Evolutionary conservation across 23 tunicate species (phyloP).

Genomic region (Corella eumyota): DNA sequence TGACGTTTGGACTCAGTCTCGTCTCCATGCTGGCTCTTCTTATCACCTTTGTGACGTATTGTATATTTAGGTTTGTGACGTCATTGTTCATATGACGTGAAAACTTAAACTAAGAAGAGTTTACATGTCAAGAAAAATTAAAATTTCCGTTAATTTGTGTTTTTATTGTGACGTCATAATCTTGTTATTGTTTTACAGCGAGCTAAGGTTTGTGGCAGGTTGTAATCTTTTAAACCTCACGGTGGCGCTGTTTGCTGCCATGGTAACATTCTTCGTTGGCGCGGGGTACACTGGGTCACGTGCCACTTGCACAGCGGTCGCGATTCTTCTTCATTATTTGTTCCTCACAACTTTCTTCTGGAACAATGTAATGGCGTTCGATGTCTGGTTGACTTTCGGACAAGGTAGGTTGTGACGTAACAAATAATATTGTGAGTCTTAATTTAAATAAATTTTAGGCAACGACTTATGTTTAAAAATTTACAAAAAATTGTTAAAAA

Average conservation of each 20-base stretch:
- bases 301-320: constrained; percentile 39
- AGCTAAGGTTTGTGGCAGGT: constrained; percentile 63
- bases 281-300: constrained; percentile 22
- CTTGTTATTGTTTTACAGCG: too few relatives aligned
- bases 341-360: constrained; percentile 85
- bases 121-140: too few relatives aligned
- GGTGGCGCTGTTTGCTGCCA: constrained; percentile 49
- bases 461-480: background rate
- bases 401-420: constrained; percentile 22
- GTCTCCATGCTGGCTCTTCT: constrained; percentile 33
- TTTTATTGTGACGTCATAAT: too few relatives aligned
- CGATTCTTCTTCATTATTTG: constrained; percentile 64
- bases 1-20: constrained; percentile 44
- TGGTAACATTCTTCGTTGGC: constrained; percentile 44
- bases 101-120: too few relatives aligned
- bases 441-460: background rate
- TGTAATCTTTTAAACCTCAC: constrained; percentile 63
- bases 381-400: constrained; percentile 91
- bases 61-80: constrained; percentile 37
- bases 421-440: background rate
- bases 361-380: constrained; percentile 91
- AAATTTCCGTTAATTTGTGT: too few relatives aligned
- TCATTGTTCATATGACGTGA: too few relatives aligned
- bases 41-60: constrained; percentile 56
- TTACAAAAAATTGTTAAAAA: too few relatives aligned